Conservation (phyloP, 1,140 invertebrate genomes). For the Streblospio benedicti region DNA sequence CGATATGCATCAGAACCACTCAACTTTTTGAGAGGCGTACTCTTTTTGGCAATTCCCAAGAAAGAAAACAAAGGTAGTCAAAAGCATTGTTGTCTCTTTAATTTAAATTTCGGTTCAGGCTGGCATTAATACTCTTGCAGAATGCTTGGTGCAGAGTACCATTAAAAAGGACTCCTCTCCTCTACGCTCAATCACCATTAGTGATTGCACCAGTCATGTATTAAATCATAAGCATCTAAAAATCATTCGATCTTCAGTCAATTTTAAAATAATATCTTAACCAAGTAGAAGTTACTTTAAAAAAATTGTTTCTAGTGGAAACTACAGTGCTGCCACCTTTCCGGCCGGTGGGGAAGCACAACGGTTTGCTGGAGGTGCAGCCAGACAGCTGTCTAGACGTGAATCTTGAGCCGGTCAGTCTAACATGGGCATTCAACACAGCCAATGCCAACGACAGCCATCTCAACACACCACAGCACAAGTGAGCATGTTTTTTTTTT, state of each 20-base stretch:
- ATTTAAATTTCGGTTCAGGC: background rate
- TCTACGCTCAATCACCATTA: background rate
- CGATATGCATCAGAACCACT: constrained; percentile 66
- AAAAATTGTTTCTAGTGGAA: constrained; percentile 27
- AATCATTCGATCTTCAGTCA: no score
- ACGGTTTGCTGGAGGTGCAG: constrained; percentile 26
- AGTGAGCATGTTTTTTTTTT: constrained; percentile 18
- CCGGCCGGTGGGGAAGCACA: constrained; percentile 31
- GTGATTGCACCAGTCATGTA: background rate
- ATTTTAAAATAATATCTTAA: no score
- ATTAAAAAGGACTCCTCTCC: background rate
- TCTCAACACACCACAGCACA: constrained; percentile 21
- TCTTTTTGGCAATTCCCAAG: constrained; percentile 26
- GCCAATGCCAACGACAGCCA: constrained; percentile 16
- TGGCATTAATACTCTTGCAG: background rate
- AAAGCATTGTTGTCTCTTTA: background rate
- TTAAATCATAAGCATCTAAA: background rate
- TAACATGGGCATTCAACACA: constrained; percentile 20
- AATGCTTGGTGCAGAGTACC: background rate
- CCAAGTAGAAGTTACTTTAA: background rate
- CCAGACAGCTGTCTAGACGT: background rate
- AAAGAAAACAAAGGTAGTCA: background rate
- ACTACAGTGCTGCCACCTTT: constrained; percentile 34
- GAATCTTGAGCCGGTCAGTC: constrained; percentile 5
- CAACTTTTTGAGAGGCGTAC: constrained; percentile 58